Evolutionary conservation across 2,113 vertebrate species (phyloP).

Genomic region (Solenodon paradoxus): DNA sequence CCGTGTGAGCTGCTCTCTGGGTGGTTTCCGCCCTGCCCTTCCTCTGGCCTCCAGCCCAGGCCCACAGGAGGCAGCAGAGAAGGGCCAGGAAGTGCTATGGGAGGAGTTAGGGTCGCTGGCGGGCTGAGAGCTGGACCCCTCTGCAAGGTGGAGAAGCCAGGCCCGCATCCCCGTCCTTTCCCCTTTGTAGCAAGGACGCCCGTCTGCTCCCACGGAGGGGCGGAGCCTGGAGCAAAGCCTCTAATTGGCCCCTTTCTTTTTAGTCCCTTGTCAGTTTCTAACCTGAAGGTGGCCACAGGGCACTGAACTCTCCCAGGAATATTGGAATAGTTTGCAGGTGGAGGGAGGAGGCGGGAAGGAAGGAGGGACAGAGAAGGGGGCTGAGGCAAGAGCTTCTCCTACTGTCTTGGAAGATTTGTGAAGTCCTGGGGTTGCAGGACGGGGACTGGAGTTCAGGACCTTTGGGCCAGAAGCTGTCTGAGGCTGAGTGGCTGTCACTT

Average conservation of each 20-base stretch:
- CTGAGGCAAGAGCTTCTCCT: background rate
- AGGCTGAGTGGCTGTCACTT: background rate
- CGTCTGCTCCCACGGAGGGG: background rate
- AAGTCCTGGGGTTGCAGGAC: background rate
- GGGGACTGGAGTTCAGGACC: background rate
- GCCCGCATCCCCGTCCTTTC: background rate
- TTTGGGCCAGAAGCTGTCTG: background rate
- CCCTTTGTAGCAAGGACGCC: background rate
- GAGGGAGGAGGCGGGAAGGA: background rate
- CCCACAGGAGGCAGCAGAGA: background rate
- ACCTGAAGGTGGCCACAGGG: background rate
- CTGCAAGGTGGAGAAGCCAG: background rate
- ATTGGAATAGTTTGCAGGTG: background rate
- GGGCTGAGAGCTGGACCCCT: background rate
- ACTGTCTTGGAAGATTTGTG: background rate
- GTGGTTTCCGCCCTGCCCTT: background rate
- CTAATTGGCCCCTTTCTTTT: slow-evolving; percentile 7
- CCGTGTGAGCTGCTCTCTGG: background rate
- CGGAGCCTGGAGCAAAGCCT: background rate
- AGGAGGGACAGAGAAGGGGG: background rate
- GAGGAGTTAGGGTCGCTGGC: background rate
- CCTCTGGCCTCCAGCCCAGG: background rate
- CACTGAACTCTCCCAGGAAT: background rate
- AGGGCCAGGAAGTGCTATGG: background rate
- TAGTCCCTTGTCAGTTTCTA: background rate